Conservation (phyloP, 2,888 invertebrate species). For the Mesopsocus fuscifrons region DNA sequence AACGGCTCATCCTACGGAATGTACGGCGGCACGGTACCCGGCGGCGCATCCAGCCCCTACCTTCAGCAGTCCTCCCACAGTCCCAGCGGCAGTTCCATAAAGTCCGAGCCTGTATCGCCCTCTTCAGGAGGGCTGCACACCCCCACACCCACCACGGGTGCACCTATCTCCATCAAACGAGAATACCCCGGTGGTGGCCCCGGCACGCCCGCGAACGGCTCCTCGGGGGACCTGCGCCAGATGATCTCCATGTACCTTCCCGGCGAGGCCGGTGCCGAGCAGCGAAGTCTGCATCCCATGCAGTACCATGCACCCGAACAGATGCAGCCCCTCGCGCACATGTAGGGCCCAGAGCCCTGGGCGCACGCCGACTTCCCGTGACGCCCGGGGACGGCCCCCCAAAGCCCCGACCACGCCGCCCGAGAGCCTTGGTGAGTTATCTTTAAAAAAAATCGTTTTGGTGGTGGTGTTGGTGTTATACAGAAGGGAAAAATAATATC, state of each 20-base stretch:
- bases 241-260: conserved; percentile 62
- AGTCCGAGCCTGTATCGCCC: conserved; percentile 75
- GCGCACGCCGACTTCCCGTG: conserved; percentile 10
- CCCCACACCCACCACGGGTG: conserved; percentile 27
- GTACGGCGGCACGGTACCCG: conserved; percentile 45
- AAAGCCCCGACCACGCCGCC: no score
- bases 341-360: conserved; percentile 31
- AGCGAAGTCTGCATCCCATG: conserved; percentile 21
- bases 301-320: conserved; percentile 30
- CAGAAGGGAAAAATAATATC: no score
- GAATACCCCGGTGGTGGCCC: conserved; percentile 34
- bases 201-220: conserved; percentile 13
- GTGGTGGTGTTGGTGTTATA: no score
- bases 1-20: conserved; percentile 56
- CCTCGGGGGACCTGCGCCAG: conserved; percentile 38
- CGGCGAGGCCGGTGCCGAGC: conserved; percentile 41
- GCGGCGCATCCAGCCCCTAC: conserved; percentile 50
- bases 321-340: conserved; percentile 42
- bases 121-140: conserved; percentile 34
- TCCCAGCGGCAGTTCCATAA: conserved; percentile 73
- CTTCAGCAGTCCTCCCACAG: conserved; percentile 60
- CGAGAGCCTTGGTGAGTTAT: no score
- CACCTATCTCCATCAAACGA: conserved; percentile 36
- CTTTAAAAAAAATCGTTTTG: no score
- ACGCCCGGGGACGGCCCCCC: conserved; percentile 1